These are phyloP conservation scores for Iphiclides podalirius DNA, from an alignment of 2,888 invertebrate genomes.

Conservation along the genomic window DNA sequence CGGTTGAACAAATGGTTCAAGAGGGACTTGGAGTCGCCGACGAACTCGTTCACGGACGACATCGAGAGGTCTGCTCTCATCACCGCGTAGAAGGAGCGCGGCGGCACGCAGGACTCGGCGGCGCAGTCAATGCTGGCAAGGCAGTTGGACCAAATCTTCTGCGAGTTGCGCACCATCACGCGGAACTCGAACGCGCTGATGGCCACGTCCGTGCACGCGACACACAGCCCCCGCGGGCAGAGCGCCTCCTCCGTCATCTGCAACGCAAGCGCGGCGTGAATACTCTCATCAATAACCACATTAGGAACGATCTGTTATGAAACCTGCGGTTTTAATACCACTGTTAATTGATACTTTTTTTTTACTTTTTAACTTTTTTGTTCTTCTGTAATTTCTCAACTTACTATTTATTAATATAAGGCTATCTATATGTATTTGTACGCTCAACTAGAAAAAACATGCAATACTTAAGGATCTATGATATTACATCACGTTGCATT, in stretches of 20 bases:
- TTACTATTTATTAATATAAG: too few relatives aligned
- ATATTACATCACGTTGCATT: too few relatives aligned
- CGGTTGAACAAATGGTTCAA: constrained; percentile 45
- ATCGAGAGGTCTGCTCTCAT: constrained; percentile 46
- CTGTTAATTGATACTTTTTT: too few relatives aligned
- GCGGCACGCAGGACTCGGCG: constrained; percentile 27
- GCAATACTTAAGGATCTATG: too few relatives aligned
- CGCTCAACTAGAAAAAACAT: too few relatives aligned
- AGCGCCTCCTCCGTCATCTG: constrained; percentile 55
- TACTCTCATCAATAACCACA: too few relatives aligned
- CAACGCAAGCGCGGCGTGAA: too few relatives aligned
- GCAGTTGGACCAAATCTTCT: constrained; percentile 51
- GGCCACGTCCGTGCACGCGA: constrained; percentile 50
- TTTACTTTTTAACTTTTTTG: too few relatives aligned
- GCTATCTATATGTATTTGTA: too few relatives aligned
- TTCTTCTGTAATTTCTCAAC: too few relatives aligned
- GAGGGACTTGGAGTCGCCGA: constrained; percentile 43
- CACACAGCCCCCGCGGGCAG: constrained; percentile 54
- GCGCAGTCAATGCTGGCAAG: constrained; percentile 39
- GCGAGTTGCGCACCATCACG: constrained; percentile 47
- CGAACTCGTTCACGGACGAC: constrained; percentile 48
- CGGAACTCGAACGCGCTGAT: constrained; percentile 59
- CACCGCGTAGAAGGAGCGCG: constrained; percentile 52
- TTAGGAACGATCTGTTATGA: too few relatives aligned
- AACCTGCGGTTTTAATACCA: too few relatives aligned